Base-by-base conservation (phyloP, 1,140 invertebrate genomes). In the Leptinotarsa undecemlineata region DNA sequence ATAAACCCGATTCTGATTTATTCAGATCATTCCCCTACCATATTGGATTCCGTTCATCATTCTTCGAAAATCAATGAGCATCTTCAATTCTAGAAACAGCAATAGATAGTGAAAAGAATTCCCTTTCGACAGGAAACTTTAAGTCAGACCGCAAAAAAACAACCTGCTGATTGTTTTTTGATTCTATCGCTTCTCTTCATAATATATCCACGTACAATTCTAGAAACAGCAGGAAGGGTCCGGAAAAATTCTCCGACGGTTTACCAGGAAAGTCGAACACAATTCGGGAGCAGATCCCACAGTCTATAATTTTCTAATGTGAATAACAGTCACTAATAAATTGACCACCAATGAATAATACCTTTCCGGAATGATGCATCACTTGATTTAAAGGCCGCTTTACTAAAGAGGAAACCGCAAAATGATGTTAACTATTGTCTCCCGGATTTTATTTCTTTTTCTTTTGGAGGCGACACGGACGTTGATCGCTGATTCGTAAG, bases 261-360 rank as follows among this genome's bases (percentile, higher is more conserved):
- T 20, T 66, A 66, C 63, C 21, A 66, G 20, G 63, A 66, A 66
- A 17, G 14, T 21, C 21, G 14, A 21, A 19, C 11, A 66, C 15
- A 66, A 66, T 66, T 66, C 63, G 20, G 26, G 14, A 66, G 26
- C 20, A 66, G 8, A 23, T 23, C 26, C 23, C 21, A 66, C 15
- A 17, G 17, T 20, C n/a, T 66, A 23, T 66, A 17, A 33, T 23
- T 66, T 62, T 21, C 21, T 66, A 21, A 66, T 66, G 63, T 66
- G 63, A 66, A 6, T 66, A 66, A 33, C 26, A 20, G 63, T 15
- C 15, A 23, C 15, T 17, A 23, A 23, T 66, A 62, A 62, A 66
- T 66, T 23, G 21, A 66, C 63, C 20, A 64, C 20, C 63, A 66
- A 33, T 66, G 63, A 66, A 20, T 66, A 66, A 66, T 66, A 15